phyloP scores from a whole-genome alignment of 2,888 invertebrate genomes.

The Halocaridina rubra region DNA sequence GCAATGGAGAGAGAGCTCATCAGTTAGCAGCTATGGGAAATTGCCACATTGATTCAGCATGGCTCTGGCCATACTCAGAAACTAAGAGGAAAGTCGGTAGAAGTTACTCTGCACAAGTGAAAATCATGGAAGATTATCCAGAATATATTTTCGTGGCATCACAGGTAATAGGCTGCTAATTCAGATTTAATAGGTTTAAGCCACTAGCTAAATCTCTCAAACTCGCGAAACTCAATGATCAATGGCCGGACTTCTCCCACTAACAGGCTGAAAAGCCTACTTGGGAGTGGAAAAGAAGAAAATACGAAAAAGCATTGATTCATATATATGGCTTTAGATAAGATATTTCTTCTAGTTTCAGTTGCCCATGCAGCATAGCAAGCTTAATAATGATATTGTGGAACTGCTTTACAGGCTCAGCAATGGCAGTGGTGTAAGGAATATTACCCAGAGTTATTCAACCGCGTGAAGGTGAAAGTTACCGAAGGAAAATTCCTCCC shows the following conservation, averaged over 20 bases:
- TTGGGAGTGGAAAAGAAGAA: too few species aligned
- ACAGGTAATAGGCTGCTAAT: too few species aligned
- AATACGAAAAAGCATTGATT: too few species aligned
- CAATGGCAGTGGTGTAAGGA: constrained; percentile 72
- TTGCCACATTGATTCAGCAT: constrained; percentile 72
- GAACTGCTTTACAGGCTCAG: constrained; percentile 69
- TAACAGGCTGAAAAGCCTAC: too few species aligned
- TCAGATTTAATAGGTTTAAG: too few species aligned
- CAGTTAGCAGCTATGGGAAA: constrained; percentile 70
- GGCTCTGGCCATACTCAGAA: constrained; percentile 72
- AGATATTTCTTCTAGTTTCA: too few species aligned
- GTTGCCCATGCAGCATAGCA: too few species aligned
- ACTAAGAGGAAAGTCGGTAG: constrained; percentile 72
- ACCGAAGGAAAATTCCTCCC: constrained; percentile 69
- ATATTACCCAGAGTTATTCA: constrained; percentile 70
- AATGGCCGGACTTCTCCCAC: too few species aligned
- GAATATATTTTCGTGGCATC: constrained; percentile 70
- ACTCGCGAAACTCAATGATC: too few species aligned
- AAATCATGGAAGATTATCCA: constrained; percentile 70
- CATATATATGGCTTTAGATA: too few species aligned
- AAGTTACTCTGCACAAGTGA: constrained; percentile 70
- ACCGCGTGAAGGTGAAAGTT: constrained; percentile 67
- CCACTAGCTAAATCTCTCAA: too few species aligned
- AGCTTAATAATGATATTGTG: too few species aligned
- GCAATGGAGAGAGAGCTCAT: constrained; percentile 69